Base-by-base conservation (phyloP, 2,113 vertebrate genomes). In the Rhinichthys klamathensis region DNA sequence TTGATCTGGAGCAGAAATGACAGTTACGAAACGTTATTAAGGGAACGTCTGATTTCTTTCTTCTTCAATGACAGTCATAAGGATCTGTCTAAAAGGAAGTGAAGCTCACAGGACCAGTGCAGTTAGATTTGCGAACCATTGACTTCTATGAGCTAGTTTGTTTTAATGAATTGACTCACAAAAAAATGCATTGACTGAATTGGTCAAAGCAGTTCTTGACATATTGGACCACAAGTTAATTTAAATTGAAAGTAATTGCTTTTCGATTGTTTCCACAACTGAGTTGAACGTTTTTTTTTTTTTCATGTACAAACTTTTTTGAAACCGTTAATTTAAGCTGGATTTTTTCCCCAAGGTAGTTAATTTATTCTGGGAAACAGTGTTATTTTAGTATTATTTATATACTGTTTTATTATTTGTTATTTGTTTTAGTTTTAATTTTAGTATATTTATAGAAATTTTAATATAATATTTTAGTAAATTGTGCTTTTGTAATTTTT, bases 21-120 rank as follows among this genome's bases (percentile, higher is more conserved):
- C 54, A 25, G 32, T 25, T 58, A 78, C 54, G 60, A 60, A 25
- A 58, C n/a, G 12, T 60, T 13, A 60, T n/a, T 77, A 58, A 79
- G 54, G 32, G 60, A 70, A 70, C 3, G 9, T 60, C 54, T 16
- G 21, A 79, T 60, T 79, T 79, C n/a, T 58, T 79, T 58, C 54
- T 70, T 70, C 32, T 38, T 38, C 35, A 38, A 38, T 38, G 32
- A 13, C 21, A 12, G 30, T 38, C 5, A 58, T 38, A n/a, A 32
- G 54, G 21, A 78, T 78, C 3, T 78, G 23, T 78, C 21, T 8
- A 3, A 38, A 77, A 25, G 23, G 21, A 58, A 78, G 32, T 78
- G 32, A 3, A 78, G 54, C 60, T 78, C 54, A 41, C 21, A 15
- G 0, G 6, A 60, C 1, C 44, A 5, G n/a, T n/a, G n/a, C n/a